phyloP scores from a whole-genome alignment of 2,113 vertebrate species.

The Vulpes lagopus region DNA sequence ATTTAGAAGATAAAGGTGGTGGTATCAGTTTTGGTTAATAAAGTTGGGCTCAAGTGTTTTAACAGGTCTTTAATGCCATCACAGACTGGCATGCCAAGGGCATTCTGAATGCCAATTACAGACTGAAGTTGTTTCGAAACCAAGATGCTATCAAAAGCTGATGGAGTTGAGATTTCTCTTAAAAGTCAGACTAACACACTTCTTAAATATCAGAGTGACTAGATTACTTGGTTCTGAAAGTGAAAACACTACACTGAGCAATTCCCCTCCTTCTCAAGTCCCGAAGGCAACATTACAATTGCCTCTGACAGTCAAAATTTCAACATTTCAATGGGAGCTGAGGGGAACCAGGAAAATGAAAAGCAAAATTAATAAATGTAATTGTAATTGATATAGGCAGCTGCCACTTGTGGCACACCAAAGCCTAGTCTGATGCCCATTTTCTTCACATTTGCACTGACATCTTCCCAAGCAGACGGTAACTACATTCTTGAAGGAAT shows the following conservation, averaged over 20 bases:
- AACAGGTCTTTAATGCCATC: slow-evolving; percentile 77
- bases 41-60: slow-evolving; percentile 72
- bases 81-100: slow-evolving; percentile 77
- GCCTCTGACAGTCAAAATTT: slow-evolving; percentile 59
- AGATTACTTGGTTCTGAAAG: slow-evolving; percentile 66
- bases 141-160: slow-evolving; percentile 72
- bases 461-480: slow-evolving; percentile 71
- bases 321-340: slow-evolving; percentile 69
- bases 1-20: slow-evolving; percentile 82
- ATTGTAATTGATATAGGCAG: slow-evolving; percentile 62
- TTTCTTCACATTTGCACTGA: slow-evolving; percentile 74
- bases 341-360: slow-evolving; percentile 9
- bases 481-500: slow-evolving; percentile 77
- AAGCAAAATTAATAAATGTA: slow-evolving; percentile 64
- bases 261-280: slow-evolving; percentile 55
- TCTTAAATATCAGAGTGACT: slow-evolving; percentile 76
- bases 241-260: slow-evolving; percentile 76
- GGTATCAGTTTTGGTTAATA: slow-evolving; percentile 77
- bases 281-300: slow-evolving; percentile 67
- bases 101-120: slow-evolving; percentile 72
- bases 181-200: slow-evolving; percentile 60
- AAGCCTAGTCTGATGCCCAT: slow-evolving; percentile 75
- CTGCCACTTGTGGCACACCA: slow-evolving; percentile 77
- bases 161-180: slow-evolving; percentile 72
- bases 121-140: slow-evolving; percentile 66